These are phyloP conservation scores for Agrypnia vestita DNA, from an alignment of 1,140 invertebrate genomes.

Conservation along the genomic window DNA sequence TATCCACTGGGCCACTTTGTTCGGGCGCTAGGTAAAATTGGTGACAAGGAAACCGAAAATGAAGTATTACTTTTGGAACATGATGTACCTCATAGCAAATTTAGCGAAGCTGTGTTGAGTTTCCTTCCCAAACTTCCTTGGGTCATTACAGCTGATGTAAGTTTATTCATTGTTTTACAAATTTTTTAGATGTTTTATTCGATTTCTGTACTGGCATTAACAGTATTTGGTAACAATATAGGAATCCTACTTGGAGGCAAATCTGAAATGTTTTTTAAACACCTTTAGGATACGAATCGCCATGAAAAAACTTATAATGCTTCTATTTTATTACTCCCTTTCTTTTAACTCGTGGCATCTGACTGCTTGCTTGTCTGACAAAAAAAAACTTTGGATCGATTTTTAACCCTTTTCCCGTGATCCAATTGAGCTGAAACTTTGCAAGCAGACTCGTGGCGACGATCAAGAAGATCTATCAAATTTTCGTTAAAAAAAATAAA, in stretches of 20 bases:
- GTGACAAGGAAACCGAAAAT: constrained; percentile 93
- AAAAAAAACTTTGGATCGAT: too few relatives aligned
- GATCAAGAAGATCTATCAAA: too few relatives aligned
- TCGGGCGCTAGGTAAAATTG: constrained; percentile 84
- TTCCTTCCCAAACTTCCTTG: constrained; percentile 94
- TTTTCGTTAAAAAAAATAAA: too few relatives aligned
- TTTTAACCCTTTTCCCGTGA: too few relatives aligned
- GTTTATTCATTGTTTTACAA: constrained; percentile 47
- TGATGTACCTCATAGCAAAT: constrained; percentile 96
- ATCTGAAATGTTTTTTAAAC: constrained; percentile 25
- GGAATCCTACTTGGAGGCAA: constrained; percentile 12
- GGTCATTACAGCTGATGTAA: constrained; percentile 87
- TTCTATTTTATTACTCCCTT: too few relatives aligned
- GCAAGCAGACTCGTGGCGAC: too few relatives aligned
- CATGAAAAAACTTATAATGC: too few relatives aligned
- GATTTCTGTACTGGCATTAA: constrained; percentile 1
- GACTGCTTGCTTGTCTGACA: too few relatives aligned
- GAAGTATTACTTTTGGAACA: constrained; percentile 97
- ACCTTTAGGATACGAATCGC: too few relatives aligned
- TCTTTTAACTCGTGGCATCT: too few relatives aligned
- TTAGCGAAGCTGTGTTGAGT: constrained; percentile 94
- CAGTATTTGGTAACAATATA: not conserved
- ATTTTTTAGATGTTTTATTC: not conserved
- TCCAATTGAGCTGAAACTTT: too few relatives aligned
- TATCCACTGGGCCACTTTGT: constrained; percentile 90